Base-by-base conservation (phyloP, 2,888 invertebrate species). In the Drosophila falleni region DNA sequence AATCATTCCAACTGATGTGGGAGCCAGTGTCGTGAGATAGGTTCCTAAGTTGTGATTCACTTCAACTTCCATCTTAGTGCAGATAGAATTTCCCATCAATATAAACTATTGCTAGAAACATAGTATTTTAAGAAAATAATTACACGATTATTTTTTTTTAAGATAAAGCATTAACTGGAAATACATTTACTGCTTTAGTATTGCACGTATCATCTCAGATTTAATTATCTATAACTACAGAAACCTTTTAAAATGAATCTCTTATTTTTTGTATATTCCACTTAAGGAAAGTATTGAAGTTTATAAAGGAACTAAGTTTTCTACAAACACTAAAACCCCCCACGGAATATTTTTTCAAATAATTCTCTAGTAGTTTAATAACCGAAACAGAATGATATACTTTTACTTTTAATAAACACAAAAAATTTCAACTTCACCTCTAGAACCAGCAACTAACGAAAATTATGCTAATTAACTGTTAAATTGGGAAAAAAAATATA, bases 401-500 rank as follows among this genome's bases (percentile, higher is more conserved):
- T 75, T 73, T 75, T 55, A 78, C 74, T 75, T 72, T 78, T 54
- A 65, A 65, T 64, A 37, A 31, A 50, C 23, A 16, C 26, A 5
- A 19, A 42, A 11, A 9, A 39, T 15, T 54, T 35, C 10, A 23
- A 15, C 31, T 41, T 39, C 11, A 23, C 4, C 49, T 29, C 8
- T 19, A 42, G 42, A 77, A 41, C 44, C 15, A 42, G 13, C 54
- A 60, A 47, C 47, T 44, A 56, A 50, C 33, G 15, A 47, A 69
- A 69, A 54, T 69, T 69, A 76, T 78, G 74, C 49, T 78, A 74
- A 76, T 77, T 46, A 53, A 59, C 55, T 46, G 31, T 59, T 29
- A 59, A 59, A 67, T 59, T 26, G 66, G 60, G 39, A 47, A 49
- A 47, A 42, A 42, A 13, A 19, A 19, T 41, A n/a, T 11, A 13